Conservation (phyloP, 2,113 vertebrate species). For the Raja brachyura region DNA sequence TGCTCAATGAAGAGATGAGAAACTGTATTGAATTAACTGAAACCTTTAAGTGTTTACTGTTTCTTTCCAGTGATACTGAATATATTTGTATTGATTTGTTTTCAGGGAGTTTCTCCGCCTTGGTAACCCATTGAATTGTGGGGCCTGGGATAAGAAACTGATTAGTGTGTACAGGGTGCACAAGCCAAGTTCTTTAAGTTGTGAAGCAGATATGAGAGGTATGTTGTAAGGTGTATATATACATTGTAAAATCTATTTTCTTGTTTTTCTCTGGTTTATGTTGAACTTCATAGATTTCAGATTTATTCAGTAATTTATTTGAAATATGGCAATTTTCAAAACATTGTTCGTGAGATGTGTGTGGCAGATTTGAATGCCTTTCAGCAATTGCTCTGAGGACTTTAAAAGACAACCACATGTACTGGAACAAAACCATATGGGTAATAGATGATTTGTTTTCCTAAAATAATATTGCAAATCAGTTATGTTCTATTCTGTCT, state of each 20-base stretch:
- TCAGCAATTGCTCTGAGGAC: neutral
- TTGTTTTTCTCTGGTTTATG: neutral
- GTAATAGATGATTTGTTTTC: neutral
- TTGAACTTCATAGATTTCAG: neutral
- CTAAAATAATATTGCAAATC: neutral
- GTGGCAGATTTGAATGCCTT: neutral
- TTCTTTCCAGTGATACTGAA: constrained; percentile 40
- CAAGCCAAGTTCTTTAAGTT: constrained; percentile 91
- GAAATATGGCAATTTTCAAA: neutral
- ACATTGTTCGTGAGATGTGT: neutral
- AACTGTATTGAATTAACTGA: neutral
- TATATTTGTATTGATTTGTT: neutral
- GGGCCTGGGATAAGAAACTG: constrained; percentile 94
- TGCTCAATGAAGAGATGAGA: neutral
- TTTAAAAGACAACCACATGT: neutral
- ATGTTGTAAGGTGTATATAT: constrained; percentile 48
- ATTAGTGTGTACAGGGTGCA: constrained; percentile 90
- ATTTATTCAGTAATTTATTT: neutral
- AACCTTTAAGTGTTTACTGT: constrained; percentile 31
- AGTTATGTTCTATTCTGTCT: too few species aligned
- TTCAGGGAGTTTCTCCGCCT: constrained; percentile 88
- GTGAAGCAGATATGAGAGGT: constrained; percentile 90
- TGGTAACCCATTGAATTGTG: constrained; percentile 92
- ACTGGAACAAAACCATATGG: neutral
- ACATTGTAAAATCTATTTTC: constrained; percentile 21